Base-by-base conservation (phyloP, 2,113 vertebrate species). In the Paratilapia polleni region DNA sequence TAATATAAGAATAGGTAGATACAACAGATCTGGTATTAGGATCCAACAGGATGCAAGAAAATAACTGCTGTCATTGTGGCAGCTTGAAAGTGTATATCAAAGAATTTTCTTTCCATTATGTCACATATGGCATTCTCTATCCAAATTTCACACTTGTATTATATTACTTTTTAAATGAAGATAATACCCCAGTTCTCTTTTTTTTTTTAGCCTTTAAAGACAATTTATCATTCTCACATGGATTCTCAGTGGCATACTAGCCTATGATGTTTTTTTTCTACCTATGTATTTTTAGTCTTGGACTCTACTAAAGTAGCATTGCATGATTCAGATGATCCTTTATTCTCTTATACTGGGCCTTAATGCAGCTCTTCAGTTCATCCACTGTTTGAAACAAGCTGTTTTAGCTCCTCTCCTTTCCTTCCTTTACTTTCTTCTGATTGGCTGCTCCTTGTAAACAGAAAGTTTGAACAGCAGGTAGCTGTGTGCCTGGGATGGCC, bases 261-360 rank as follows among this genome's bases (percentile, higher is more conserved):
- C 63, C 14, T 47, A 34, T 34, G 3, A 34, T 34, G 34, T 34
- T 47, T 24, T 41, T 5, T 0, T 2, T 2, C 38, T 38, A 66
- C 13, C 63, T 66, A 0, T 66, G 38, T 26, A 0, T 47, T 66
- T 47, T 47, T 66, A 66, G 63, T 66, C n/a, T 8, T 66, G 17
- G 22, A 1, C 8, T 43, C n/a, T 66, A 66, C 10, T 43, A 66
- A 66, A 24, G 7, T 66, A 66, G 13, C 38, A 43, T 17, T 66
- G 38, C n/a, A 66, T 24, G 24, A 41, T 66, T 66, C 38, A 10
- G 5, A 24, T 66, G 43, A 66, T 43, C 24, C 7, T 43, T 66
- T 43, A n/a, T 17, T 4, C 43, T 66, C 13, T 43, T 66, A 0
- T 66, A 43, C 38, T 10, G 22, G 38, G 63, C 24, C 22, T 0